Evolutionary conservation across 2,797 vertebrate species (phyloP).

Genomic region (Melanotaenia nigrans): DNA sequence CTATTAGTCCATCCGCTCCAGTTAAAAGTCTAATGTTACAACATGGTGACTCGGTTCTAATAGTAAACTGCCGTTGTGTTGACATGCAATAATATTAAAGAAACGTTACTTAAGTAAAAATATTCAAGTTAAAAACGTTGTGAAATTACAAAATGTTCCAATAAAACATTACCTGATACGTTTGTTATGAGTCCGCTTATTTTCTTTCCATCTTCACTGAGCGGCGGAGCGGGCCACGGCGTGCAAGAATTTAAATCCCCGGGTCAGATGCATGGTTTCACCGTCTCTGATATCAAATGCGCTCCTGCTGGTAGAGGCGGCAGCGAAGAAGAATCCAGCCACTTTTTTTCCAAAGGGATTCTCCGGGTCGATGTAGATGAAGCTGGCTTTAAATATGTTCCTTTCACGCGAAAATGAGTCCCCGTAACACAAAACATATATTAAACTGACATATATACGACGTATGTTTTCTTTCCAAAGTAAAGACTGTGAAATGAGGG

Average conservation of each 20-base stretch:
- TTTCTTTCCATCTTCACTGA: constrained; percentile 75
- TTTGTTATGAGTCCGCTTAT: constrained; percentile 58
- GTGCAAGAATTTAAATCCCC: constrained; percentile 75
- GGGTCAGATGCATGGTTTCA: constrained; percentile 75
- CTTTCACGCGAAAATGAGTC: not conserved
- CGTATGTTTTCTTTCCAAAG: not conserved
- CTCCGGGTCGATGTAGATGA: not conserved
- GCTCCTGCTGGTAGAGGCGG: constrained; percentile 78
- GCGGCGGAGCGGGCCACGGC: constrained; percentile 58
- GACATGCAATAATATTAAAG: constrained; percentile 1
- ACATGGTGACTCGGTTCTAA: constrained; percentile 42
- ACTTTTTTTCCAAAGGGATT: constrained; percentile 68
- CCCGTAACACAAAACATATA: accelerated
- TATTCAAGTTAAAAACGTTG: constrained; percentile 23
- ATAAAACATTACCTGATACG: constrained; percentile 70
- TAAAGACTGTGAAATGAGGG: not conserved
- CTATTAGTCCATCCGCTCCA: constrained; percentile 49
- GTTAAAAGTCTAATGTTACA: constrained; percentile 45
- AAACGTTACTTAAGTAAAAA: constrained; percentile 24
- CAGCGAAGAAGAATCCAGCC: constrained; percentile 59
- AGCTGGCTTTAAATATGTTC: constrained; percentile 9
- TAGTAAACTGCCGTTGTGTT: constrained; percentile 19
- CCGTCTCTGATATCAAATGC: constrained; percentile 70
- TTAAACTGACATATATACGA: accelerated
- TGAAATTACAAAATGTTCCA: not conserved